A percentile compares a stretch with the other conserved stretches of the same genome.
Evolutionary conservation across 2,797 vertebrate genomes (phyloP).

Genomic region (Serranus cabrilla): DNA sequence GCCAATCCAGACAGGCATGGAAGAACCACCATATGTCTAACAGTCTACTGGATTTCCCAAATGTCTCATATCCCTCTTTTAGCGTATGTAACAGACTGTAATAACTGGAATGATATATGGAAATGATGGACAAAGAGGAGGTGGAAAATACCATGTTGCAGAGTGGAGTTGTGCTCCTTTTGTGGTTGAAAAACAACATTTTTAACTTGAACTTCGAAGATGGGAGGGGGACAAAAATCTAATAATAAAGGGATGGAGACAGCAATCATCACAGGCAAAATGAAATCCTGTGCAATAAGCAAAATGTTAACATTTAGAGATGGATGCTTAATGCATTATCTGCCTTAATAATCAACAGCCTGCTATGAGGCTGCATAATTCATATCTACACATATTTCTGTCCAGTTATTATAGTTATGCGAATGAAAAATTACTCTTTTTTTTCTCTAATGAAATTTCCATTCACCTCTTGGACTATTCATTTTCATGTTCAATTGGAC

Average conservation of each 20-base stretch:
- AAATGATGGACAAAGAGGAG: conserved; percentile 1
- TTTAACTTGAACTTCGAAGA: not conserved
- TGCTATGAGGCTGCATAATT: not conserved
- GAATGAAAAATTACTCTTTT: conserved; percentile 7
- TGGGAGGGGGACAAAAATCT: not conserved
- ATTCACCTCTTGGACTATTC: conserved; percentile 32
- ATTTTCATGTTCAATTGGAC: conserved; percentile 45
- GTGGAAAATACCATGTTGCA: not conserved
- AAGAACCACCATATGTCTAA: not conserved
- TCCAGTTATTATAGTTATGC: not conserved
- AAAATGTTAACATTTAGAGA: conserved; percentile 3
- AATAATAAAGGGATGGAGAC: not conserved
- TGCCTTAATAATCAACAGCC: not conserved
- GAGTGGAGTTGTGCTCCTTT: not conserved
- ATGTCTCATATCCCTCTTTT: not conserved
- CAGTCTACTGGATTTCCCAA: not conserved
- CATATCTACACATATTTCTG: conserved; percentile 3
- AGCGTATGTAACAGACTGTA: conserved; percentile 1
- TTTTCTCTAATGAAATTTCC: conserved; percentile 28
- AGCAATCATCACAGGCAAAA: not conserved
- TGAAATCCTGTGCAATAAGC: not conserved
- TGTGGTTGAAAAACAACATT: conserved; percentile 10
- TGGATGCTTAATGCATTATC: not conserved
- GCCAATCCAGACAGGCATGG: not conserved
- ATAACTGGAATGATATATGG: conserved; percentile 9